Base-by-base conservation (phyloP, 2,113 vertebrate genomes). In the Lycaon pictus region DNA sequence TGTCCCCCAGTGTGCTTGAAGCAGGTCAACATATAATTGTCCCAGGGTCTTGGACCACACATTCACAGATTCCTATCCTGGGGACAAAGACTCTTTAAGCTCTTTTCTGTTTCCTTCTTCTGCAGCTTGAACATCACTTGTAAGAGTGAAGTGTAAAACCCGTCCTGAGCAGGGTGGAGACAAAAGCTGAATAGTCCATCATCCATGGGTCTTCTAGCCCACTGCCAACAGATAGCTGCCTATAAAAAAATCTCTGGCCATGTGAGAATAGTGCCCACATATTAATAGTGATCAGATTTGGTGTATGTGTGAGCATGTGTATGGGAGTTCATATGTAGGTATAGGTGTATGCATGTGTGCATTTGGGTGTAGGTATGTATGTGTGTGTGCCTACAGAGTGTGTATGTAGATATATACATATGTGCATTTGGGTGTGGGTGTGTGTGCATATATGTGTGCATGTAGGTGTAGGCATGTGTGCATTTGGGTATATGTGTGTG, bases 181-280 rank as follows among this genome's bases (percentile, higher is more conserved):
- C 37, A 63, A 19, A 25, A 8, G 20, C 19, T 23, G 23, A 48
- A 2, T 19, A 5, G 9, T 2, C 3, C 35, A 35, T 11, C 5
- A 5, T 29, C 5, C 20, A 0, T 0, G 20, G 22, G 11, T 3
- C 43, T 22, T 22, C 25, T 27, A 3, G 37, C 0, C 17, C 4
- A 32, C 4, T 27, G 85, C 63, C 25, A 5, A 22, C 5, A 3
- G 71, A 43, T 17, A 2, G 37, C 23, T 13, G 22, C 71, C 35
- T 25, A 13, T 7, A 20, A 29, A 35, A 5, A 5, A 3, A 6
- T 51, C 13, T n/a, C 37, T 29, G 22, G 69, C 23, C 29, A 20
- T 2, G 23, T 20, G 11, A 3, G 27, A 48, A 15, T 48, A 60
- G 60, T 12, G 6, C 29, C 43, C 5, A 15, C 9, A 7, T 20